phyloP scores from a whole-genome alignment of 2,797 vertebrate species.

The Chrysocyon brachyurus region DNA sequence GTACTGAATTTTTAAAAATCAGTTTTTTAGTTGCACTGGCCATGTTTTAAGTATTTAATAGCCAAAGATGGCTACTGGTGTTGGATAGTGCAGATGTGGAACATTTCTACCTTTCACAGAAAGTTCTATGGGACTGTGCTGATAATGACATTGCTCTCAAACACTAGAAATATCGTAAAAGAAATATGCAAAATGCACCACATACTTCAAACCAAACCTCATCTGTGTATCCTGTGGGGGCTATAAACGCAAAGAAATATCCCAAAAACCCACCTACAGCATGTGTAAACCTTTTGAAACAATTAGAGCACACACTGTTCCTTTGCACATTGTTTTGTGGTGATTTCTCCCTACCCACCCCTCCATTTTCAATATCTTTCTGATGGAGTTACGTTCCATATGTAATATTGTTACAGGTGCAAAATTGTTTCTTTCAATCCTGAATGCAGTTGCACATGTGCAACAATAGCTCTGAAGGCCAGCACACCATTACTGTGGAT shows the following conservation, averaged over 20 bases:
- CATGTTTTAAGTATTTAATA: background rate
- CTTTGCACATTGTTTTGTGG: conserved; percentile 60
- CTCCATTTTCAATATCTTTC: conserved; percentile 83
- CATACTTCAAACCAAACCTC: background rate
- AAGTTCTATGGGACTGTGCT: background rate
- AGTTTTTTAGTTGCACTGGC: background rate
- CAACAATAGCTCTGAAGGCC: conserved; percentile 89
- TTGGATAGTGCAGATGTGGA: rapidly evolving
- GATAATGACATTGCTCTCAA: background rate
- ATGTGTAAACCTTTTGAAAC: background rate
- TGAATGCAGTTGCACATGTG: conserved; percentile 89
- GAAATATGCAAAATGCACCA: background rate
- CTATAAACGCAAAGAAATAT: background rate
- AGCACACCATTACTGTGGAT: conserved; percentile 90
- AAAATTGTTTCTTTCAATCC: conserved; percentile 91
- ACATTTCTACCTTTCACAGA: background rate
- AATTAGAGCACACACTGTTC: background rate
- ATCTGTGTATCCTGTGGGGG: background rate
- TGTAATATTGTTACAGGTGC: conserved; percentile 91
- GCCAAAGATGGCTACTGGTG: rapidly evolving
- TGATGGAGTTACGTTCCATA: conserved; percentile 85
- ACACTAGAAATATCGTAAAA: background rate
- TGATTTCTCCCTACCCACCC: background rate
- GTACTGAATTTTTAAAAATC: background rate
- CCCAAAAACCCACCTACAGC: background rate